phyloP scores from a whole-genome alignment of 2,113 vertebrate genomes.

The Ranitomeya imitator region DNA sequence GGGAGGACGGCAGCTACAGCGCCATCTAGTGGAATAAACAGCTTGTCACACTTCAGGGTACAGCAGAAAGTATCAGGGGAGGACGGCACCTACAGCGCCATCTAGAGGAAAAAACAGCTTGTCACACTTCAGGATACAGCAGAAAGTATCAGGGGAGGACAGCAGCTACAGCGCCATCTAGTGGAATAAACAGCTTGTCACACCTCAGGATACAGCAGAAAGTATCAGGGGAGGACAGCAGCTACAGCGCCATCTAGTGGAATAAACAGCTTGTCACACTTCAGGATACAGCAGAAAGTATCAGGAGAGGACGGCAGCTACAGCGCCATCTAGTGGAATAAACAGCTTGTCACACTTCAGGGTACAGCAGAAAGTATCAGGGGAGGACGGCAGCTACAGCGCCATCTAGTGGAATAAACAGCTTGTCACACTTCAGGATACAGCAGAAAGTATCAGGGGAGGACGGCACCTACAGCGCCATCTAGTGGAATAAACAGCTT shows the following conservation, averaged over 20 bases:
- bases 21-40: not conserved
- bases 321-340: not conserved
- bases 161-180: not conserved
- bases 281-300: no score
- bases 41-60: no score
- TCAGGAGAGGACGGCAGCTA: not conserved
- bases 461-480: not conserved
- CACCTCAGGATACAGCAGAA: no score
- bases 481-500: not conserved
- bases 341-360: no score
- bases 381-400: not conserved
- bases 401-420: not conserved
- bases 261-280: no score
- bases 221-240: no score
- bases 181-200: not conserved
- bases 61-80: no score
- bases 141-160: no score
- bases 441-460: no score
- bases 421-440: no score
- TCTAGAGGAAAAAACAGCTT: not conserved
- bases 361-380: no score
- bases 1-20: not conserved
- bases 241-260: constrained; percentile 1
- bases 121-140: no score
- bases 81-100: not conserved